A percentile compares a stretch with the other conserved stretches of the same genome.
Conservation (phyloP, 2,797 vertebrate species). For the Nannoperca australis region DNA sequence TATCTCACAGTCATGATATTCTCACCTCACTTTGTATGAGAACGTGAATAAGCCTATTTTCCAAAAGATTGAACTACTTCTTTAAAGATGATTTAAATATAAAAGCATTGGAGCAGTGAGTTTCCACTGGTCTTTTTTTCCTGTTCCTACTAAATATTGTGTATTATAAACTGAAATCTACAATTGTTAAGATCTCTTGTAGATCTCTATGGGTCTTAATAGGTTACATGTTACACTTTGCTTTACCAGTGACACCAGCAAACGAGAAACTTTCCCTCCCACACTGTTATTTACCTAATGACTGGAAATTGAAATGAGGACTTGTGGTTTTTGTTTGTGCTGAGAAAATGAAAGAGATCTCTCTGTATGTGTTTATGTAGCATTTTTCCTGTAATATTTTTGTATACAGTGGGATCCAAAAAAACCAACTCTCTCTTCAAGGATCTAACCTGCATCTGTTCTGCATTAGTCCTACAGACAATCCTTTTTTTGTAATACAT, state of each 20-base stretch:
- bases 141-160: slow-evolving; percentile 7
- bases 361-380: slow-evolving; percentile 51
- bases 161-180: slow-evolving; percentile 21
- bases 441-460: slow-evolving; percentile 70
- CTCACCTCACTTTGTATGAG: not conserved
- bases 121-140: not conserved
- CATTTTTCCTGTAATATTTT: slow-evolving; percentile 36
- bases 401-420: slow-evolving; percentile 49
- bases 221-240: not conserved
- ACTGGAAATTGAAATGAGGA: slow-evolving; percentile 60
- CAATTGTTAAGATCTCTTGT: slow-evolving; percentile 15
- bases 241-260: not conserved
- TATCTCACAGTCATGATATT: not conserved
- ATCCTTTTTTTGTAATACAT: slow-evolving; percentile 37
- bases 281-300: not conserved
- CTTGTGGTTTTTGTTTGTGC: slow-evolving; percentile 46
- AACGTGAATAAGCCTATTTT: not conserved
- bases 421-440: slow-evolving; percentile 42
- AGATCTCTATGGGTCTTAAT: slow-evolving; percentile 5
- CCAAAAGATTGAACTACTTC: slow-evolving; percentile 5
- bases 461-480: slow-evolving; percentile 65
- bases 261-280: not conserved
- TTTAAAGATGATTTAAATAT: slow-evolving; percentile 7
- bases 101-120: not conserved
- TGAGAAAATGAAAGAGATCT: slow-evolving; percentile 47